Percentiles rank a stretch among this genome's conserved stretches.
phyloP scores from a whole-genome alignment of 2,113 vertebrate genomes.

The Pteruthius melanotis region DNA sequence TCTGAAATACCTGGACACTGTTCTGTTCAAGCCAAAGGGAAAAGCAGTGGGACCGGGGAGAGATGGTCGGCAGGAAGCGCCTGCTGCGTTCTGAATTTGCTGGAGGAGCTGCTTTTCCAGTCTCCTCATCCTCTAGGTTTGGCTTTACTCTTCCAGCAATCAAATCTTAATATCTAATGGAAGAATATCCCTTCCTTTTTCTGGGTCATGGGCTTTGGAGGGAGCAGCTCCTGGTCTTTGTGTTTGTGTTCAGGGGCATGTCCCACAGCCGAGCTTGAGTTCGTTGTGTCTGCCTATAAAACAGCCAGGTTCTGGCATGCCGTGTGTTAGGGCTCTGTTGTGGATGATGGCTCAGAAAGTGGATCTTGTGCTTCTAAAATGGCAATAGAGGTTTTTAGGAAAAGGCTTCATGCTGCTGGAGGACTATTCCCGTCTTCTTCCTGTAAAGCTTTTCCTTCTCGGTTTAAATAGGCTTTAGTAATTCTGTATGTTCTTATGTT shows the following conservation, averaged over 20 bases:
- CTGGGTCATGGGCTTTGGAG: background rate
- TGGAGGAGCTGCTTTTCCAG: background rate
- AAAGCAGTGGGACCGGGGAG: background rate
- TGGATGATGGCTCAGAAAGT: background rate
- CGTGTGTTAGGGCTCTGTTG: background rate
- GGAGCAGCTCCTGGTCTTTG: background rate
- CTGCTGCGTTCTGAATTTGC: accelerated
- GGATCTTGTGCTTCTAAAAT: background rate
- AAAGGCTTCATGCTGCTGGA: background rate
- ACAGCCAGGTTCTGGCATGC: background rate
- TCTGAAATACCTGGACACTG: background rate
- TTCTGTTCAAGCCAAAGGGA: background rate
- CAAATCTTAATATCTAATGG: background rate
- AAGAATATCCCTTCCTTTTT: background rate
- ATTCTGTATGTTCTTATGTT: background rate
- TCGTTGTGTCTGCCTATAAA: background rate
- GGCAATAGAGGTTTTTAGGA: background rate
- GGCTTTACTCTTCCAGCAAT: background rate
- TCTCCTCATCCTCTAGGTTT: background rate
- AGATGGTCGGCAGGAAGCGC: accelerated
- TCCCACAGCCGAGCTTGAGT: background rate
- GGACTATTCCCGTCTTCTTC: background rate
- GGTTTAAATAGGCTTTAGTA: background rate
- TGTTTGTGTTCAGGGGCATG: background rate
- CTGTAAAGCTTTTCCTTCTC: background rate